Evolutionary conservation across 2,113 vertebrate species (phyloP), one percentile per base, ranked within the genome.

Genomic region (Cyprinodon brontotheroides): DNA sequence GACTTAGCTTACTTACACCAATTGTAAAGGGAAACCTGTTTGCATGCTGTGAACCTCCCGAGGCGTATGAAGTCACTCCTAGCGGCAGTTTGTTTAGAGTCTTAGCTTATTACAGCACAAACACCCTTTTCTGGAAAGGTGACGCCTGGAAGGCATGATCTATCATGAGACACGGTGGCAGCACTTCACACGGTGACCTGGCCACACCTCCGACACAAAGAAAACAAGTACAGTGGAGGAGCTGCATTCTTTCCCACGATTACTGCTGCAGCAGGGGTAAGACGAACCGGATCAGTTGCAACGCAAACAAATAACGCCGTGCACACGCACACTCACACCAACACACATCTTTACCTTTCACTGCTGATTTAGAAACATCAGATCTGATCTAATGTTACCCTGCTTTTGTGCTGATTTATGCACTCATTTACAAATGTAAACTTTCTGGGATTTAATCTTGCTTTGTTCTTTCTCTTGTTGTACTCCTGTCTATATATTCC

Each of bases 241-340:
- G 80, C 74, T 1, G 66, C 90, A 92, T 92, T 93, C 88, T 93
- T 92, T 93, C 91, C 90, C 91, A 93, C 89, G 84, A 82, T 88
- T 84, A 86, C 88, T 87, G 81, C 82, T 64, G 70, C 80, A 79
- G 85, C 45, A 15, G 81, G 29, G 67, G 88, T 86, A 90, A 91
- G 76, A 65, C 15, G 84, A 92, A 85, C 82, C 79, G n/a, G 85
- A 80, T 89, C 66, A 81, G 79, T 86, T 83, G 74, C 81, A 76
- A 40, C 11, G 81, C 75, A 89, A 87, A 89, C 77, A 87, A 83
- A 84, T 3, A 13, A 22, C 61, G 40, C n/a, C 29, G 17, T 53
- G 41, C 65, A 43, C 69, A 72, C 53, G 78, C 72, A 68, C 48
- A 62, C 36, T 4, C 63, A n/a, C 40, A 1, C 59, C 6, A 17